Conservation (phyloP, 2,797 vertebrate genomes). For the Hyperoplus lanceolatus region DNA sequence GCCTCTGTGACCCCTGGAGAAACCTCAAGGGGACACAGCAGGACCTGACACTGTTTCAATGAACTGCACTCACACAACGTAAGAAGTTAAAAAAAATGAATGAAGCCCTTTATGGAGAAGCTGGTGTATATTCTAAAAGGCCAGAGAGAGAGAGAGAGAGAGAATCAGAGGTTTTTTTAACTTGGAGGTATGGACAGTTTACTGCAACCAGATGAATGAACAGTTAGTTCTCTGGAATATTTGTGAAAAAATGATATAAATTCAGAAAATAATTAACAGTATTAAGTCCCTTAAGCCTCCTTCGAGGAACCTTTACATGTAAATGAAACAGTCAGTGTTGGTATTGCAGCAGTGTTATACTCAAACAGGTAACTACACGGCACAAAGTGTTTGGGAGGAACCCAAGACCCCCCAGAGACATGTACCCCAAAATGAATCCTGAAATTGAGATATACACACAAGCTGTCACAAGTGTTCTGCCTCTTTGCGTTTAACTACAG, state of each 20-base stretch:
- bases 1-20: slow-evolving; percentile 59
- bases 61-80: slow-evolving; percentile 37
- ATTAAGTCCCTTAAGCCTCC: no score
- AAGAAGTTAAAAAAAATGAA: slow-evolving; percentile 28
- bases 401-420: no score
- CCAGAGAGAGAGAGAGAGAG: neutral
- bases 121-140: slow-evolving; percentile 2
- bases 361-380: neutral
- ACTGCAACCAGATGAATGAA: neutral
- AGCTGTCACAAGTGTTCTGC: no score
- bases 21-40: slow-evolving; percentile 50
- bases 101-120: slow-evolving; percentile 32
- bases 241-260: neutral
- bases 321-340: neutral
- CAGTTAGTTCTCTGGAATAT: neutral
- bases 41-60: slow-evolving; percentile 45
- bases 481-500: neutral
- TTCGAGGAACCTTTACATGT: no score
- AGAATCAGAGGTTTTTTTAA: slow-evolving; percentile 11
- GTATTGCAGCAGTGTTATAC: neutral
- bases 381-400: neutral
- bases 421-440: no score
- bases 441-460: no score
- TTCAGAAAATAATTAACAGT: neutral
- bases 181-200: neutral